phyloP scores from a whole-genome alignment of 1,140 invertebrate genomes.

The Polypedilum vanderplanki region DNA sequence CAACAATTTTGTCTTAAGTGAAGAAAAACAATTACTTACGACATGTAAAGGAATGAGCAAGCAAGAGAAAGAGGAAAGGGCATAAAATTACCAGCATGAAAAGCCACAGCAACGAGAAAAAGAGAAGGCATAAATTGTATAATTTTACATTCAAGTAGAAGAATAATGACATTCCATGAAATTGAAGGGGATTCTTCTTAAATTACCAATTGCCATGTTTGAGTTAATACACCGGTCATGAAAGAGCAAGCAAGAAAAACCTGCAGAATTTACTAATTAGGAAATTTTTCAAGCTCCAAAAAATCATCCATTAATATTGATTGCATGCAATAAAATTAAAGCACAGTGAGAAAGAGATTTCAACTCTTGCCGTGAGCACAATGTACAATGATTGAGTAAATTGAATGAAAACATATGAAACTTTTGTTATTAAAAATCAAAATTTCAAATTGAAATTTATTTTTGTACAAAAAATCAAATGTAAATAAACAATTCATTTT shows the following conservation, averaged over 20 bases:
- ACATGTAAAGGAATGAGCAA: background rate
- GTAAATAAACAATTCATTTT: too few species aligned
- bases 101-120: background rate
- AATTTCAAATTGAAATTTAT: too few species aligned
- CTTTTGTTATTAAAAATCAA: too few species aligned
- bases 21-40: conserved; percentile 14
- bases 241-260: background rate
- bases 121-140: conserved; percentile 13
- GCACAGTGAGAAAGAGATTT: too few species aligned
- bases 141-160: conserved; percentile 16
- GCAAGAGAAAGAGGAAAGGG: background rate
- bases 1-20: background rate
- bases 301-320: conserved; percentile 8
- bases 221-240: background rate
- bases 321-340: conserved; percentile 6
- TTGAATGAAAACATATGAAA: too few species aligned
- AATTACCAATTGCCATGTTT: conserved; percentile 11
- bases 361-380: too few species aligned
- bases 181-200: conserved; percentile 5
- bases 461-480: too few species aligned
- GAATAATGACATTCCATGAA: conserved; percentile 6
- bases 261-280: conserved; percentile 18
- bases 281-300: background rate
- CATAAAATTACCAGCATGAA: conserved; percentile 29
- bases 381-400: too few species aligned